Percentiles rank a stretch among this genome's conserved stretches.
Conservation (phyloP, 2,888 invertebrate genomes). For the Mimumesa dahlbomi region DNA sequence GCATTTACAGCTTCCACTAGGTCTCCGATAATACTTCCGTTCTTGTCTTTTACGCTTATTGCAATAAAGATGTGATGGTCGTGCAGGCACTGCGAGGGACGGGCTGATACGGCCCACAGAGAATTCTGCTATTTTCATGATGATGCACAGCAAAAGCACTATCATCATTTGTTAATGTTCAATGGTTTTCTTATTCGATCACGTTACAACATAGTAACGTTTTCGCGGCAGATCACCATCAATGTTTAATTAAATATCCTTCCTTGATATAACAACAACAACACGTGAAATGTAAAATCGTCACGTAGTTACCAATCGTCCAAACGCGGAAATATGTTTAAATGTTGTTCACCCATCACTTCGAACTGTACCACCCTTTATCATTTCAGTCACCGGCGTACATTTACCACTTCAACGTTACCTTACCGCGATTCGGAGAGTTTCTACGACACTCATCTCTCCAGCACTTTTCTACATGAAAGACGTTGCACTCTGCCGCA, state of each 20-base stretch:
- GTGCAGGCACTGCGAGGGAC: constrained; percentile 64
- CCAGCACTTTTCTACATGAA: constrained; percentile 12
- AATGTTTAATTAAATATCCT: not conserved
- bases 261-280: not conserved
- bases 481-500: constrained; percentile 38
- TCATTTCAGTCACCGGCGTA: constrained; percentile 14
- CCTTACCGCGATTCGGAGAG: constrained; percentile 23
- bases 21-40: constrained; percentile 61
- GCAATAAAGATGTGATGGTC: constrained; percentile 68
- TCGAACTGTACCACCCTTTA: constrained; percentile 20
- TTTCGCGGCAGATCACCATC: constrained; percentile 16
- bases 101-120: constrained; percentile 76
- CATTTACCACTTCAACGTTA: constrained; percentile 39
- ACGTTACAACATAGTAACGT: constrained; percentile 69
- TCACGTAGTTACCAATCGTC: constrained; percentile 13
- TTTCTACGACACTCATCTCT: not conserved
- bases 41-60: constrained; percentile 68
- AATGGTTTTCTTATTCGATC: constrained; percentile 37
- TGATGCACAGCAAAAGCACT: constrained; percentile 83
- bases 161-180: constrained; percentile 81
- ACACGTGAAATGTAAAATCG: not conserved
- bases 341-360: constrained; percentile 18
- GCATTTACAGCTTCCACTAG: constrained; percentile 66
- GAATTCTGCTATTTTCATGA: constrained; percentile 84
- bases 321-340: not conserved